A percentile compares a stretch with the other conserved stretches of the same genome.
Evolutionary conservation across 2,113 vertebrate genomes (phyloP).

Genomic region (Gadus macrocephalus): DNA sequence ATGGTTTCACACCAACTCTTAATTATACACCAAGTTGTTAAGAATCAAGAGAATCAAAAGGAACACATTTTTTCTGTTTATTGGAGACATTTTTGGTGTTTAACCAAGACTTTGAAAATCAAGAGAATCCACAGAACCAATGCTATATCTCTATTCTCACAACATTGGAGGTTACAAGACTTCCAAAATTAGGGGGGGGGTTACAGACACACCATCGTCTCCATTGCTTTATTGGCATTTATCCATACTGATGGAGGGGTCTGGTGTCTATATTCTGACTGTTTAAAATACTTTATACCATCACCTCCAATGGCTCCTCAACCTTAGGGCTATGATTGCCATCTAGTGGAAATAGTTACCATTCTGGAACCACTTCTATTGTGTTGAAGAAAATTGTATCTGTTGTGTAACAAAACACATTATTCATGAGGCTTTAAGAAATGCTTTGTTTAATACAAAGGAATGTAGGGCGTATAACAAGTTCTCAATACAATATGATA

Average conservation of each 20-base stretch:
- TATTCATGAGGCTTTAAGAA: too few relatives aligned
- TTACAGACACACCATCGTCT: not conserved
- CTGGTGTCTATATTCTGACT: constrained; percentile 2
- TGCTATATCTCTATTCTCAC: not conserved
- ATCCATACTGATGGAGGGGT: not conserved
- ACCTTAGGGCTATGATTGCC: constrained; percentile 1
- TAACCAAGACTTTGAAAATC: too few relatives aligned
- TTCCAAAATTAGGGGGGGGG: not conserved
- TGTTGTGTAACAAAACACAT: too few relatives aligned
- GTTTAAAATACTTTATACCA: too few relatives aligned
- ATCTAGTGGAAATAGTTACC: constrained; percentile 44
- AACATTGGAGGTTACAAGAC: constrained; percentile 2
- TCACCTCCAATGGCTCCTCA: not conserved
- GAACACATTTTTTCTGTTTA: too few relatives aligned
- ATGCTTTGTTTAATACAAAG: too few relatives aligned
- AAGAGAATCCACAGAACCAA: not conserved
- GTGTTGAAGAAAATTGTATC: too few relatives aligned
- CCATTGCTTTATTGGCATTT: not conserved
- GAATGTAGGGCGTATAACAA: too few relatives aligned
- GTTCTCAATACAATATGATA: too few relatives aligned
- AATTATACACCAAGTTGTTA: not conserved
- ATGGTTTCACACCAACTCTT: not conserved
- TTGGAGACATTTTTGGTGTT: too few relatives aligned
- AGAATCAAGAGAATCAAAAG: too few relatives aligned
- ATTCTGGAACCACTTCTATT: not conserved